Conservation (phyloP, 2,888 invertebrate genomes). For the Drosophila birchii region DNA sequence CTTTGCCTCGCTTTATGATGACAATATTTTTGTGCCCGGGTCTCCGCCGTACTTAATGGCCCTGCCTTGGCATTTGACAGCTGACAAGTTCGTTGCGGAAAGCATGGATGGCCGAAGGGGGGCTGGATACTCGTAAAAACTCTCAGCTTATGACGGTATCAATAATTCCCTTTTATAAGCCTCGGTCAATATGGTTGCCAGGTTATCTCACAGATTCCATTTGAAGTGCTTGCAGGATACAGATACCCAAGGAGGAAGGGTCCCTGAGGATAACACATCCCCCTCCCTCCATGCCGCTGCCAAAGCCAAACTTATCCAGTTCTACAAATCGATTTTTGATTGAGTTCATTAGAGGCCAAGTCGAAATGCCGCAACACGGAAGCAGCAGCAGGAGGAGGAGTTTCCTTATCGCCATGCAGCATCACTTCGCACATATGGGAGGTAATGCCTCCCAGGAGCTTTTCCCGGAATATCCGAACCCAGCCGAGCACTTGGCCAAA, state of each 20-base stretch:
- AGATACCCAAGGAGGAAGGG: slow-evolving; percentile 7
- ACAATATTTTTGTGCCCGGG: slow-evolving; percentile 81
- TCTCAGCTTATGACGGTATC: slow-evolving; percentile 75
- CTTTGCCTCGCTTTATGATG: slow-evolving; percentile 84
- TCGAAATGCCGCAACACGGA: slow-evolving; percentile 40
- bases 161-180: slow-evolving; percentile 81
- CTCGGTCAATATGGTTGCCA: slow-evolving; percentile 65
- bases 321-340: slow-evolving; percentile 83
- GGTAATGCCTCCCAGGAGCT: slow-evolving; percentile 80
- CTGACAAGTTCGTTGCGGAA: slow-evolving; percentile 75
- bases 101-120: slow-evolving; percentile 1
- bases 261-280: slow-evolving; percentile 13
- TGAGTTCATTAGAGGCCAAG: slow-evolving; percentile 80
- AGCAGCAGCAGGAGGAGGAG: slow-evolving; percentile 2
- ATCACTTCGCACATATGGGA: slow-evolving; percentile 48
- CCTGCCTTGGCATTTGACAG: slow-evolving; percentile 76
- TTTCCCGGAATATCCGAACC: slow-evolving; percentile 27
- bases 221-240: slow-evolving; percentile 65
- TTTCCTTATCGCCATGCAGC: slow-evolving; percentile 59
- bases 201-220: slow-evolving; percentile 81
- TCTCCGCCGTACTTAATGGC: slow-evolving; percentile 77
- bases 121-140: slow-evolving; percentile 42
- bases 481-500: slow-evolving; percentile 62
- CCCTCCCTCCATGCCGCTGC: background rate
- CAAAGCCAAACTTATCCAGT: slow-evolving; percentile 49